A percentile compares a stretch with the other conserved stretches of the same genome.
These are phyloP conservation scores for Cylloceria caligata DNA, from an alignment of 2,888 invertebrate species.

Conservation along the genomic window DNA sequence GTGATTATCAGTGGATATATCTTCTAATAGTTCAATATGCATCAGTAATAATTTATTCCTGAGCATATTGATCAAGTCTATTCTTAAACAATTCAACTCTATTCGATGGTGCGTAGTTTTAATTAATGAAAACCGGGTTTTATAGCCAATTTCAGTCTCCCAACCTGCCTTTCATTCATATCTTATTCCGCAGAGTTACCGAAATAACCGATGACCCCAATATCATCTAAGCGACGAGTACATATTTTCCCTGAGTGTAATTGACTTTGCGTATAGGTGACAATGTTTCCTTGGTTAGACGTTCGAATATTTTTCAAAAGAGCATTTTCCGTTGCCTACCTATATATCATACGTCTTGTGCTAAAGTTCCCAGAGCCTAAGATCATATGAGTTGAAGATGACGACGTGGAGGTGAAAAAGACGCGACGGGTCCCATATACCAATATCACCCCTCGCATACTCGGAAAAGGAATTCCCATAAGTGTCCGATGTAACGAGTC, in stretches of 20 bases:
- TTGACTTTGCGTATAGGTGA: conserved; percentile 29
- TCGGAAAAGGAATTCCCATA: conserved; percentile 61
- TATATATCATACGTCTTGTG: background rate
- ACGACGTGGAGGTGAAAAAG: background rate
- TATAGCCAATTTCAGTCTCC: background rate
- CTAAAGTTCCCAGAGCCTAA: conserved; percentile 8
- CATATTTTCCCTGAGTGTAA: background rate
- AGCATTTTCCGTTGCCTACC: background rate
- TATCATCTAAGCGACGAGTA: conserved; percentile 5
- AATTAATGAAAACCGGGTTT: background rate
- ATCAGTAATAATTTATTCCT: conserved; percentile 17
- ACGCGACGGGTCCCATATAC: conserved; percentile 25
- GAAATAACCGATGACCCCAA: background rate
- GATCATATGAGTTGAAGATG: conserved; percentile 9
- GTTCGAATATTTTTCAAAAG: conserved; percentile 13
- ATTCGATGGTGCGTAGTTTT: background rate
- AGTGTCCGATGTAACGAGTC: conserved; percentile 57
- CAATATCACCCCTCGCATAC: background rate
- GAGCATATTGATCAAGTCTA: too few species aligned
- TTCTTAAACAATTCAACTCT: background rate
- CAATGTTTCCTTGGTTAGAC: conserved; percentile 34
- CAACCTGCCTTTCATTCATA: background rate
- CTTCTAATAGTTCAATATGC: conserved; percentile 9
- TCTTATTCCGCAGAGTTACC: background rate
- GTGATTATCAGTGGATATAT: background rate